phyloP scores from a whole-genome alignment of 2,113 vertebrate genomes.

The Motacilla alba region DNA sequence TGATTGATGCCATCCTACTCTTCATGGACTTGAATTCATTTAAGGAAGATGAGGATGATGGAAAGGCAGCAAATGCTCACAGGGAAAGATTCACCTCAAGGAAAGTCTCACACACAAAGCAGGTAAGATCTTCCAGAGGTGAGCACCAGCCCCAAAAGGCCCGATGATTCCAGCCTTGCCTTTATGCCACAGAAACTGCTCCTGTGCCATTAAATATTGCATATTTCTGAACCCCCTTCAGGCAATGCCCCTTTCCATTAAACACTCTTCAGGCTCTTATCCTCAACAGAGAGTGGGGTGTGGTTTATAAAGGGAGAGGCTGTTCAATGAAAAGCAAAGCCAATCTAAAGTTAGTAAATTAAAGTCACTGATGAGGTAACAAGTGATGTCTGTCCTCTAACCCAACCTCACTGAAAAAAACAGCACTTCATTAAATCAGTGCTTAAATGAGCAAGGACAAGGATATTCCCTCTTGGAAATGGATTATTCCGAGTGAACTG shows the following conservation, averaged over 20 bases:
- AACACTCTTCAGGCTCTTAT: not conserved
- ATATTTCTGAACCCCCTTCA: not conserved
- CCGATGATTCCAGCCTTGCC: not conserved
- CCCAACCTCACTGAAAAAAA: not conserved
- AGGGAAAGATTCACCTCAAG: not conserved
- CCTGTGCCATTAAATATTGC: not conserved
- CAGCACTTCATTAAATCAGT: rapidly evolving
- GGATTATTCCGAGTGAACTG: not conserved
- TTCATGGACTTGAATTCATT: not conserved
- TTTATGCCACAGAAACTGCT: not conserved
- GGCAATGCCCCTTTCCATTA: not conserved
- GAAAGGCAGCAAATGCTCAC: not conserved
- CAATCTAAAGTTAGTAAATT: not conserved
- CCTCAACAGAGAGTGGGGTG: not conserved
- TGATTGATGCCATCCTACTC: not conserved
- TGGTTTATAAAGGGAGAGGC: not conserved
- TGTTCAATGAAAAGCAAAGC: not conserved
- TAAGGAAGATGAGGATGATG: not conserved
- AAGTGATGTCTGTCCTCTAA: not conserved
- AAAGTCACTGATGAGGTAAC: not conserved
- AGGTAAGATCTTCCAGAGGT: not conserved
- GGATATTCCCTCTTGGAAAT: not conserved
- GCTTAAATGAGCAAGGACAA: not conserved
- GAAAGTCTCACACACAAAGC: not conserved
- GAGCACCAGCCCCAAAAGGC: not conserved